Conservation (phyloP, 1,140 invertebrate genomes). For the Neomicropteryx cornuta region DNA sequence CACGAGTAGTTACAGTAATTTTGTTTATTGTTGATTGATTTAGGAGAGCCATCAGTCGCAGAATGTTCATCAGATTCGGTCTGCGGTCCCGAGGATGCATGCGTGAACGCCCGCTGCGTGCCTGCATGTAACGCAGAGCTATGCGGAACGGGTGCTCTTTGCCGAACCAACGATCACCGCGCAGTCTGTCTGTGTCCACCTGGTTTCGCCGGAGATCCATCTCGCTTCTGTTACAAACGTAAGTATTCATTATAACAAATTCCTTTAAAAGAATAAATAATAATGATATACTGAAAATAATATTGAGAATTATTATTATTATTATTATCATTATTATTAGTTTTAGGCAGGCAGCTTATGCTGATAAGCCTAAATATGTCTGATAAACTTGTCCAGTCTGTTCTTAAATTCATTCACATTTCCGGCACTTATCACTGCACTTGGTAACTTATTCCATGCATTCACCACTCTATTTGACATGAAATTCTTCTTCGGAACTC, state of each 20-base stretch:
- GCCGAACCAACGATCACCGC: constrained; percentile 58
- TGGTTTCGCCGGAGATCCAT: constrained; percentile 78
- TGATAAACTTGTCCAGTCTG: no score
- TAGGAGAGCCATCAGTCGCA: constrained; percentile 39
- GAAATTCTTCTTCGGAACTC: no score
- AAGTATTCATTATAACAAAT: constrained; percentile 32
- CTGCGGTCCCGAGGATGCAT: constrained; percentile 64
- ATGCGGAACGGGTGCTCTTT: constrained; percentile 70
- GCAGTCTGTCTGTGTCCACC: constrained; percentile 71
- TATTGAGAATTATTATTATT: no score
- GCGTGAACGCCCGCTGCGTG: constrained; percentile 64
- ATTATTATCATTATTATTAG: no score
- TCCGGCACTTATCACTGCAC: no score
- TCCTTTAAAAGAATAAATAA: constrained; percentile 4
- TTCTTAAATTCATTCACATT: no score
- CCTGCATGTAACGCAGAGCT: constrained; percentile 66
- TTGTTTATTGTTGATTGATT: constrained; percentile 10
- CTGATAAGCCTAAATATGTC: no score
- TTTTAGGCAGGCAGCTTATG: no score
- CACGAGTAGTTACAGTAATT: background rate
- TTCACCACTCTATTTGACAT: no score
- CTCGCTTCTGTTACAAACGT: constrained; percentile 78
- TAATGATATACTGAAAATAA: background rate
- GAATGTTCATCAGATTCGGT: constrained; percentile 62
- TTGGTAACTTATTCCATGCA: no score